Percentiles rank a stretch among this genome's conserved stretches.
Conservation (phyloP, 1,140 invertebrate species). For the Brevipalpus yothersi region DNA sequence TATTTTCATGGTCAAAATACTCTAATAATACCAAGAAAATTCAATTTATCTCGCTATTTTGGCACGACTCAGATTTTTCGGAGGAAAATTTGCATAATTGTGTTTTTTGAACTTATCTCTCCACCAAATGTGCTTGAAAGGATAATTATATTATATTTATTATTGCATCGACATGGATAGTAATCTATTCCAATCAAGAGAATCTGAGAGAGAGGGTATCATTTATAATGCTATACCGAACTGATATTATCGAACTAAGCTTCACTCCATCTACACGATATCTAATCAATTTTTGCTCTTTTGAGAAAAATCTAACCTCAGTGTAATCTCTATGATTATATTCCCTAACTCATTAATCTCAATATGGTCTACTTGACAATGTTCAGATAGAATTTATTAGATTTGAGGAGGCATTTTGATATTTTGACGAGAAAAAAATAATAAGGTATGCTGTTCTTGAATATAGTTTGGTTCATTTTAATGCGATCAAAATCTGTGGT, state of each 20-base stretch:
- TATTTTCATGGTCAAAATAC: too few species aligned
- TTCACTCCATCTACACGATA: too few species aligned
- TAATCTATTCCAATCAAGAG: conserved; percentile 38
- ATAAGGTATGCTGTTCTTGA: background rate
- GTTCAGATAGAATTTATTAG: background rate
- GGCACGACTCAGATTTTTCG: too few species aligned
- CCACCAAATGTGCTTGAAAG: conserved; percentile 32
- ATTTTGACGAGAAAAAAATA: background rate
- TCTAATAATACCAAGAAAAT: too few species aligned
- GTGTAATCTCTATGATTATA: background rate
- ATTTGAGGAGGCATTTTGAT: background rate
- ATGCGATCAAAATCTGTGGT: background rate
- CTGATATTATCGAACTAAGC: conserved; percentile 55
- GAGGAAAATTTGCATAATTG: too few species aligned
- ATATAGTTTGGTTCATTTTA: background rate
- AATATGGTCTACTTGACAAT: too few species aligned
- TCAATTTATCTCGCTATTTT: too few species aligned
- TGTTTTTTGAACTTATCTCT: background rate
- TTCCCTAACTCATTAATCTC: too few species aligned
- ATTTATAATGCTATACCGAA: conserved; percentile 73
- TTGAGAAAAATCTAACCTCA: background rate
- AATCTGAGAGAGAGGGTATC: conserved; percentile 40
- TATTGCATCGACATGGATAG: conserved; percentile 42
- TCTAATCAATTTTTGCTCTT: too few species aligned
- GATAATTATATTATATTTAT: conserved; percentile 69